These are phyloP conservation scores for Pollenia angustigena DNA, from an alignment of 2,888 invertebrate genomes.

Conservation along the genomic window DNA sequence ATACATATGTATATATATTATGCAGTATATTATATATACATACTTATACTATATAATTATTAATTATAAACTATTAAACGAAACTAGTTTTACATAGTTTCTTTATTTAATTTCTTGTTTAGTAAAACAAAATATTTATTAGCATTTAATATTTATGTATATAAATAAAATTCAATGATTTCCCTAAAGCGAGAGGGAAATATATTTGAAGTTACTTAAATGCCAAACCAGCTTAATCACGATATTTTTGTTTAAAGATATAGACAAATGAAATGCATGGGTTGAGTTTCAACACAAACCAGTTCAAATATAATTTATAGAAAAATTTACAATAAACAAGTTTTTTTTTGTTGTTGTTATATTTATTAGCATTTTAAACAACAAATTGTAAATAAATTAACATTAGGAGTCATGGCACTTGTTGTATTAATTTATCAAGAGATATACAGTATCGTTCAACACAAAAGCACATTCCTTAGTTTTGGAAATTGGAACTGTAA, in stretches of 20 bases:
- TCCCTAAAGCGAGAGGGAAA: constrained; percentile 12
- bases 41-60: no score
- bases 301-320: no score
- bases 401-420: constrained; percentile 13
- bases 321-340: not conserved
- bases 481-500: no score
- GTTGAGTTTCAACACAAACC: no score
- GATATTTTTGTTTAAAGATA: no score
- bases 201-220: not conserved
- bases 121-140: not conserved
- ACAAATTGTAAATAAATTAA: constrained; percentile 13
- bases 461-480: no score
- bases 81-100: no score
- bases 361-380: constrained; percentile 1
- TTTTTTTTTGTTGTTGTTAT: constrained; percentile 10
- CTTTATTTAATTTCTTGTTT: not conserved
- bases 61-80: no score
- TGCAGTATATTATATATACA: no score
- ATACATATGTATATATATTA: not conserved
- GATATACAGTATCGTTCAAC: no score
- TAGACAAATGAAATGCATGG: no score
- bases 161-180: not conserved
- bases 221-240: no score
- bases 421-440: not conserved
- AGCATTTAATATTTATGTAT: not conserved